Evolutionary conservation across 2,113 vertebrate species (phyloP).

Genomic region (Microcebus ravelobensis): DNA sequence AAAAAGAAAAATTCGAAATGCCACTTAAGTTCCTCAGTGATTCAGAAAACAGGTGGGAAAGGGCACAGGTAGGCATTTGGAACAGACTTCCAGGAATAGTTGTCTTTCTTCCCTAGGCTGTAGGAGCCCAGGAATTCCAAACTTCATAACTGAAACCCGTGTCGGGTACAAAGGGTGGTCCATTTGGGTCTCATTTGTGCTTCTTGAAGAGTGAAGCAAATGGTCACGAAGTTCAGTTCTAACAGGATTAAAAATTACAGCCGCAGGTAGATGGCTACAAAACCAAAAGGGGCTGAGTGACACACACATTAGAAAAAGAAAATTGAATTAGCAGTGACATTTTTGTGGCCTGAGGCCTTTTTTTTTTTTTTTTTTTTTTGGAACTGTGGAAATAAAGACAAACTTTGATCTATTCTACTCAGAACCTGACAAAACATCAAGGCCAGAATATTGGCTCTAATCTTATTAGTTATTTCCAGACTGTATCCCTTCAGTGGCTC

Average conservation of each 20-base stretch:
- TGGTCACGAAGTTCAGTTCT: neutral
- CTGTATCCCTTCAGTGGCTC: neutral
- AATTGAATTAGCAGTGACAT: constrained; percentile 78
- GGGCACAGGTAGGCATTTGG: neutral
- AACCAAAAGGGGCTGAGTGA: constrained; percentile 69
- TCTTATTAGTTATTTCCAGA: constrained; percentile 74
- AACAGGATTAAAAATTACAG: constrained; percentile 59
- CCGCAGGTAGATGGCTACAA: constrained; percentile 1
- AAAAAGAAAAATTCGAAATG: neutral
- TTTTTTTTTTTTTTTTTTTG: neutral
- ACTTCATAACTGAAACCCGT: neutral
- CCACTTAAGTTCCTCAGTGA: neutral
- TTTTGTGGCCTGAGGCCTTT: constrained; percentile 56
- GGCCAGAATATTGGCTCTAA: constrained; percentile 72
- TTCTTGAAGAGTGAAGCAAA: neutral
- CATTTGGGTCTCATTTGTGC: neutral
- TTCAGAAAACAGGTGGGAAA: neutral
- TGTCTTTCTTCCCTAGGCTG: neutral
- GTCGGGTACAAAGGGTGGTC: neutral
- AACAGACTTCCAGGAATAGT: neutral
- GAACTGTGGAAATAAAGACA: constrained; percentile 77
- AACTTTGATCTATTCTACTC: constrained; percentile 78
- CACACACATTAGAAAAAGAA: constrained; percentile 70
- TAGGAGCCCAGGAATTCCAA: neutral
- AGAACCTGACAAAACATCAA: constrained; percentile 65